Evolutionary conservation across 1,140 invertebrate genomes (phyloP), one percentile per base, ranked within the genome.

Genomic region (Pseudomyrmex flavicornis): DNA sequence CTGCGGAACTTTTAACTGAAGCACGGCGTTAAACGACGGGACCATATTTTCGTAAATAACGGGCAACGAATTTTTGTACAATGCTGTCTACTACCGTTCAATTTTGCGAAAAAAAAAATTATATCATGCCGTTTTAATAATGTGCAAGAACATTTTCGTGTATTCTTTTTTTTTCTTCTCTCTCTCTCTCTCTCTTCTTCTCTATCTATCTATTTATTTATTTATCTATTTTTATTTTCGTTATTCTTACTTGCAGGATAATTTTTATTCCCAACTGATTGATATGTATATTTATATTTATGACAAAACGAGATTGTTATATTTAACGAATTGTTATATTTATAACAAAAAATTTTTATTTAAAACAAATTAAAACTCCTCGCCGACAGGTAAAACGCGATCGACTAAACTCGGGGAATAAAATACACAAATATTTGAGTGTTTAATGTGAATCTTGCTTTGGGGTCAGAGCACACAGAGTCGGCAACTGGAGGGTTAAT

Each of bases 211-310:
- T 56, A 35, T 35, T 0, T 17, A 17, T 17, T 17, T 17, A 17
- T 17, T 17, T 26, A 26, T 26, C 5, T 35, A 35, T 35, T 35
- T 35, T 35, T 35, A 35, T 35, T 35, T 7, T 7, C 5, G 35
- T 35, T 35, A 35, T 35, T 35, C 35, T 35, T 7, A 35, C 4
- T 89, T 88, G 86, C 79, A 86, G 90, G 84, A 90, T 91, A 91
- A 91, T 91, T 92, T 91, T 92, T 91, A 89, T 85, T 88, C 80
- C 84, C 77, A 72, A 84, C 84, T 85, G 87, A 88, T 7, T 35
- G 35, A 35, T 0, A 35, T 85, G 87, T 87, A 88, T 26, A 26
- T 26, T 26, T 87, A 88, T 26, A 26, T 26, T 26, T 26, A 26
- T 26, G 2, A 26, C 2, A 26, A 26, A 26, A 26, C 26, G 2